These are phyloP conservation scores for Phalanger gymnotis DNA, from an alignment of 2,797 vertebrate species.

Conservation along the genomic window DNA sequence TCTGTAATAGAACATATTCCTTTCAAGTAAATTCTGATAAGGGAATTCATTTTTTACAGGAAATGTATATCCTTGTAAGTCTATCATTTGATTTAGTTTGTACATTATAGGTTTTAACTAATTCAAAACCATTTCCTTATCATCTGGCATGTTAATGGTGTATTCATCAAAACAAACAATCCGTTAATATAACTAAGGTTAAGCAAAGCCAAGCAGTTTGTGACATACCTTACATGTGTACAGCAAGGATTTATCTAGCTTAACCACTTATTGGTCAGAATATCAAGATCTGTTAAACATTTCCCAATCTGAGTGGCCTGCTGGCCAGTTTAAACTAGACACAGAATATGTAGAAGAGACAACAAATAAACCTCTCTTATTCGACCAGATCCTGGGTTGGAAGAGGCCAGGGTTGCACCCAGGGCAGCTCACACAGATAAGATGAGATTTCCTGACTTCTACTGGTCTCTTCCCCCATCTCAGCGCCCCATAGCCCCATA, in stretches of 20 bases:
- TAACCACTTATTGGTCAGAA: conserved; percentile 66
- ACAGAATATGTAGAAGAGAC: neutral
- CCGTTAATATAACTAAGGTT: conserved; percentile 80
- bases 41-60: conserved; percentile 88
- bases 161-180: conserved; percentile 80
- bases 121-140: conserved; percentile 84
- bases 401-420: neutral
- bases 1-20: conserved; percentile 90
- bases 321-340: neutral
- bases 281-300: conserved; percentile 18
- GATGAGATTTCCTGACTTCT: conserved; percentile 57
- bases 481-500: neutral
- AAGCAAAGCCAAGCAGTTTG: conserved; percentile 79
- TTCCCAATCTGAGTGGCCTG: conserved; percentile 28
- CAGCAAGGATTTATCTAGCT: neutral
- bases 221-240: conserved; percentile 73
- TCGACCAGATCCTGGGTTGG: neutral
- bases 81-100: conserved; percentile 86
- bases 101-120: conserved; percentile 84
- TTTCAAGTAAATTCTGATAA: conserved; percentile 97
- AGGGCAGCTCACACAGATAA: conserved; percentile 60
- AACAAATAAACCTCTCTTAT: conserved; percentile 17
- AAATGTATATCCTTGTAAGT: conserved; percentile 89
- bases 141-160: conserved; percentile 81
- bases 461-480: conserved; percentile 6